Base-by-base conservation (phyloP, 2,113 vertebrate species). In the Cairina moschata region DNA sequence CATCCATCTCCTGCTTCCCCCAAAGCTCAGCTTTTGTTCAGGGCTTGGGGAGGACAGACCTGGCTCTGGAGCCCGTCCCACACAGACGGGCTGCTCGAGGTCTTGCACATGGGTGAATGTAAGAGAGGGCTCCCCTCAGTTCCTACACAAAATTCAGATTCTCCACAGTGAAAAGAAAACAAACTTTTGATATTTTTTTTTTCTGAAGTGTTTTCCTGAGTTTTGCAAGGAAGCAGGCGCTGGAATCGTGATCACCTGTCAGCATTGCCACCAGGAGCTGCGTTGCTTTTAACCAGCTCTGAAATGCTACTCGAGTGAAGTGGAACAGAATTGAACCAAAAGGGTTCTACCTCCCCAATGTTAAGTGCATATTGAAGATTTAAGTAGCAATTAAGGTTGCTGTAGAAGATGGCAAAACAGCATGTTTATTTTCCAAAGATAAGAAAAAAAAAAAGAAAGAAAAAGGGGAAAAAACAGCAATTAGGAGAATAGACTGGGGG, bases 401-500 rank as follows among this genome's bases (percentile, higher is more conserved):
- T 73, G 55, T 96, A 96, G 96, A 96, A 94, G 95, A 97, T 92
- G 77, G 89, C 75, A 86, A 88, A 96, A 82, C 93, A 93, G 76
- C n/a, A 55, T 63, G 87, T 56, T 92, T 96, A 93, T 88, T 86
- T 91, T 94, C 87, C 78, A 86, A 21, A 91, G 67, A 68, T 67
- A 75, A 90, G 92, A 66, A 66, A 32, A 8, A 82, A 84, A 65
- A 8, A 82, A 84, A 65, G 77, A 34, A 87, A 67, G 62, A 32
- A 92, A 83, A 62, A 48, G 23, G 44, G 26, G 9, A 54, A 79
- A 69, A 71, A 87, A 90, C 52, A 81, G 94, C 98, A 99, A 98
- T 99, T 99, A 99, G 97, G 98, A 98, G 95, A 96, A 96, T 94
- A 97, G 95, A 94, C 95, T 93, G 94, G 96, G 95, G 96, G 92